Evolutionary conservation across 1,140 invertebrate species (phyloP).

Genomic region (Araneus ventricosus): DNA sequence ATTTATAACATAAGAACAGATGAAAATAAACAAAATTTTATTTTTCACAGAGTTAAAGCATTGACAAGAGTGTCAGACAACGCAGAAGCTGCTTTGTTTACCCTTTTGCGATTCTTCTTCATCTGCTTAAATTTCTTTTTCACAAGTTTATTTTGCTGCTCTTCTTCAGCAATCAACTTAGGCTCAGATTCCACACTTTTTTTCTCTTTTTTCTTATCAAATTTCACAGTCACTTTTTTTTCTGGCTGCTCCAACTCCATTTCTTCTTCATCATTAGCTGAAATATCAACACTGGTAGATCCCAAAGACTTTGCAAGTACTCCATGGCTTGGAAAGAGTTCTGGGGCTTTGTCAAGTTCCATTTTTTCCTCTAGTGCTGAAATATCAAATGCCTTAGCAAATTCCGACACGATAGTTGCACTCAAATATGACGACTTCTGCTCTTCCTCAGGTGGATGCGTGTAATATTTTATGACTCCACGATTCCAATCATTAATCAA

Average conservation of each 20-base stretch:
- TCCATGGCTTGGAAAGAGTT: neutral
- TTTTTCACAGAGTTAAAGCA: no score
- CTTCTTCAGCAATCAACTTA: no score
- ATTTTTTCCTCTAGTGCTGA: conserved; percentile 84
- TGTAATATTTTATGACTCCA: conserved; percentile 79
- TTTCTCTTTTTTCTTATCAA: conserved; percentile 8
- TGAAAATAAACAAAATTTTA: no score
- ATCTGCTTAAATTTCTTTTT: no score
- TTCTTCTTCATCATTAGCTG: neutral
- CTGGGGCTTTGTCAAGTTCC: conserved; percentile 66
- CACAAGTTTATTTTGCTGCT: no score
- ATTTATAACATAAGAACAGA: no score
- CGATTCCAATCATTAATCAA: conserved; percentile 95
- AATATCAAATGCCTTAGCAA: conserved; percentile 92
- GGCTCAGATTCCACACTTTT: no score
- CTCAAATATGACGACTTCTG: conserved; percentile 84
- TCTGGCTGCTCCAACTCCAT: neutral
- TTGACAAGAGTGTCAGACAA: no score
- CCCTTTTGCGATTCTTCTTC: no score
- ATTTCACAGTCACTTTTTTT: neutral
- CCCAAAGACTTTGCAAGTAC: conserved; percentile 7
- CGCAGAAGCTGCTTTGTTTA: no score
- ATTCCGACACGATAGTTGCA: conserved; percentile 87
- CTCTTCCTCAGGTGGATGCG: conserved; percentile 43
- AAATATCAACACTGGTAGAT: neutral